Evolutionary conservation across 1,140 invertebrate genomes (phyloP).

Genomic region (Cyphomyrmex costatus): DNA sequence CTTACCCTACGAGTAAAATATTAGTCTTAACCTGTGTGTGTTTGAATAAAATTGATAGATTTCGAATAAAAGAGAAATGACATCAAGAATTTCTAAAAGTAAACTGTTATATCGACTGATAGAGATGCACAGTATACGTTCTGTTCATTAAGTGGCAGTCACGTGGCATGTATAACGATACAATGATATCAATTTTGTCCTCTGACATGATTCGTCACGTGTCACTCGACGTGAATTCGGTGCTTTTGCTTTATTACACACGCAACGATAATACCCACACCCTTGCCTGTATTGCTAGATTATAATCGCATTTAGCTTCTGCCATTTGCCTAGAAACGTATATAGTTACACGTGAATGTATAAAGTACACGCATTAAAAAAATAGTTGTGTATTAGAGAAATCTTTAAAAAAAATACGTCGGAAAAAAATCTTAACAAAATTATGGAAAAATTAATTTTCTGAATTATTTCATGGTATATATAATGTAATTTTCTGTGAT

Average conservation of each 20-base stretch:
- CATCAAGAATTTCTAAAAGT: slow-evolving; percentile 27
- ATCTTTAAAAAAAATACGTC: too few species aligned
- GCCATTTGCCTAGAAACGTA: slow-evolving; percentile 68
- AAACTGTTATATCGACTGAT: slow-evolving; percentile 46
- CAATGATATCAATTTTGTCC: slow-evolving; percentile 83
- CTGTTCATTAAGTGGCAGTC: slow-evolving; percentile 83
- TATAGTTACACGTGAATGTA: not conserved
- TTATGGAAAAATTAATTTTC: not conserved
- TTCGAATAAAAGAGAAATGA: too few species aligned
- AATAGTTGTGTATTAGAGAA: not conserved
- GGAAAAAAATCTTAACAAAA: too few species aligned
- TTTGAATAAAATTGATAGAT: too few species aligned
- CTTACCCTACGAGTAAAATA: too few species aligned
- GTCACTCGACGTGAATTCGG: slow-evolving; percentile 80
- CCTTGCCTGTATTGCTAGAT: slow-evolving; percentile 77
- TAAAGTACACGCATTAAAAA: not conserved
- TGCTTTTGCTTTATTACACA: slow-evolving; percentile 80
- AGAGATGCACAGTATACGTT: slow-evolving; percentile 80
- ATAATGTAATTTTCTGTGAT: not conserved
- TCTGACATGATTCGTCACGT: slow-evolving; percentile 81
- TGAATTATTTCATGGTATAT: not conserved
- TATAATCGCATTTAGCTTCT: slow-evolving; percentile 85
- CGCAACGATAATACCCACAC: slow-evolving; percentile 65
- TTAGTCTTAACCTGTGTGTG: too few species aligned
- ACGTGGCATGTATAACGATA: slow-evolving; percentile 82